Evolutionary conservation across 2,113 vertebrate species (phyloP), one percentile per base, ranked within the genome.

Genomic region (Ahaetulla prasina): DNA sequence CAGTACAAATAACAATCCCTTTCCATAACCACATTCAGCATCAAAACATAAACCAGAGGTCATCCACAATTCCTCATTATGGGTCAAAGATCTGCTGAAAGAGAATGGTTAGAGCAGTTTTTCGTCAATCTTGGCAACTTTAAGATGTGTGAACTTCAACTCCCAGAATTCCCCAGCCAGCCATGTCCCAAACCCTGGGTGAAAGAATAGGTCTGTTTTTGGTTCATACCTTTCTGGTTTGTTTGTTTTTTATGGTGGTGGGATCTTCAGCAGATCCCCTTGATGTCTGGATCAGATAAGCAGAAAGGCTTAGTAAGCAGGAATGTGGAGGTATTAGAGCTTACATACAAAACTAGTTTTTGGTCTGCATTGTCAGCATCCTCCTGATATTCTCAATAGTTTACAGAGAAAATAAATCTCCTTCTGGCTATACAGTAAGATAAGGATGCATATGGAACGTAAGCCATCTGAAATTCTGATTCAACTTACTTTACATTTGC

Each of bases 291-390:
- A 43, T 43, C 74, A 22, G 8, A 80, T 80, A 35, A 80, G 35
- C 74, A 80, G 18, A 80, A 80, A 80, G 18, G 8, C 35, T 80
- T 43, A 43, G 3, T 80, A 43, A 80, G 35, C 35, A 43, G 35
- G 39, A 43, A 80, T 39, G 35, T 23, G 35, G 74, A 80, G 47
- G 49, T 0, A 23, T 92, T 47, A 39, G 92, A 92, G 87, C 27
- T 87, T 0, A 0, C 86, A 63, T 0, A 4, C 10, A 43, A 6
- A 47, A 55, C 30, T 45, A 87, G 47, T 80, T 93, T 88, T 0
- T 0, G 2, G 54, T 91, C 1, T 0, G 54, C 0, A 0, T 60
- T 89, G 30, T n/a, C 45, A 50, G 55, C 10, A 68, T 90, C 88
- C 55, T 63, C 20, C 55, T 45, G 5, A 35, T 14, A 0, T 90